Evolutionary conservation across 2,888 invertebrate genomes (phyloP).

Genomic region (Ectemnius lituratus): DNA sequence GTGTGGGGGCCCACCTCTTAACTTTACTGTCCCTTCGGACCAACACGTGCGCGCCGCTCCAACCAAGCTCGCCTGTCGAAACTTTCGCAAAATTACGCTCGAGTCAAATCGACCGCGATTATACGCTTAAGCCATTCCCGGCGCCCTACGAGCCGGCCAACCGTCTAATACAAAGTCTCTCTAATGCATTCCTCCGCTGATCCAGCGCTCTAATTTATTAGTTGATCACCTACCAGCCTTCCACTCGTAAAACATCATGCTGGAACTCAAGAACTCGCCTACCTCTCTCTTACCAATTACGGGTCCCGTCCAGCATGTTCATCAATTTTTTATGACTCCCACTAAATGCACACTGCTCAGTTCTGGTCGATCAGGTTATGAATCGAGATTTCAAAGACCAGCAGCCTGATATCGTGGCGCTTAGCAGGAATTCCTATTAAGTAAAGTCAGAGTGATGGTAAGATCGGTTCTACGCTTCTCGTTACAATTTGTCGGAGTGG

Average conservation of each 20-base stretch:
- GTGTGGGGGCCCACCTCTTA: conserved; percentile 39
- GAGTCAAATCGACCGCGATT: conserved; percentile 43
- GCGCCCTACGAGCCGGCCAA: conserved; percentile 1
- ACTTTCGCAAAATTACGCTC: conserved; percentile 53
- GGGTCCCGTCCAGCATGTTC: too few relatives aligned
- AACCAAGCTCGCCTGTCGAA: conserved; percentile 36
- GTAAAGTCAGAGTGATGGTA: too few relatives aligned
- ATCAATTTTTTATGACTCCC: too few relatives aligned
- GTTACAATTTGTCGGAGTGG: conserved; percentile 5
- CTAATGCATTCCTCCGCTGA: background rate
- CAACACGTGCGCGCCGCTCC: conserved; percentile 15
- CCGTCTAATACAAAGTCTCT: conserved; percentile 6
- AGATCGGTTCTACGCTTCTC: background rate
- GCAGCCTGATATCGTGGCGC: too few relatives aligned
- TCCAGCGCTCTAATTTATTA: conserved; percentile 2
- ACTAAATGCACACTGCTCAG: too few relatives aligned
- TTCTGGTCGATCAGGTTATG: too few relatives aligned
- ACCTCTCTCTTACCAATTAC: too few relatives aligned
- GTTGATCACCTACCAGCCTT: conserved; percentile 2
- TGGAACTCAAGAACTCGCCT: background rate
- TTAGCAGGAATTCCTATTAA: too few relatives aligned
- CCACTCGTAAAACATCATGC: background rate
- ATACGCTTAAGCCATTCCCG: conserved; percentile 28
- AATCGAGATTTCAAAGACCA: too few relatives aligned
- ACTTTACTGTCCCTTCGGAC: conserved; percentile 57